Evolutionary conservation across 2,113 vertebrate genomes (phyloP), one percentile per base, ranked within the genome.

Genomic region (Ammospiza caudacuta): DNA sequence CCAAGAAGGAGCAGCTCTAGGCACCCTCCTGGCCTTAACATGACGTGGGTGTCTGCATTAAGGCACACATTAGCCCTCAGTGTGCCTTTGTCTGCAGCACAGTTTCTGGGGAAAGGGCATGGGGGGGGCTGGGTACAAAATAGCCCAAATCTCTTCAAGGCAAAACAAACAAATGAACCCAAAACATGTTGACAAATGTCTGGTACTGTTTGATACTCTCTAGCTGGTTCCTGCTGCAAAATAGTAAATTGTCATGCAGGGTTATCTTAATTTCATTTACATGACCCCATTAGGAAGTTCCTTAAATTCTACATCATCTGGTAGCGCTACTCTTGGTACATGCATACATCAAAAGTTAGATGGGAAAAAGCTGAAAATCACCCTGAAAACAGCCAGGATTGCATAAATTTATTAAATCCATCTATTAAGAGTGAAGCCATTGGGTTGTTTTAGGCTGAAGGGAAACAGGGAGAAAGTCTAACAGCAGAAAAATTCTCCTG

Each of bases 51-150:
- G 24, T 24, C 35, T 55, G n/a, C 27, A 8, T 35, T 35, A 35
- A 35, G 35, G 35, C 35, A 35, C 35, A 35, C 35, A 35, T 24
- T 15, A 58, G 7, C 22, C 24, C 3, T 2, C n/a, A 41, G 62
- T 0, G 3, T 52, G 59, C 14, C 35, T 54, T 89, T 12, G 39
- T 20, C 5, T 15, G 59, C 31, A 7, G 27, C 4, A 52, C 6
- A 25, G 35, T 44, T 75, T 63, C 35, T 12, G 22, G 1, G 25
- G 4, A 13, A 5, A 25, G 2, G 9, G 4, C 1, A 2, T 2
- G 5, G 51, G 27, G 14, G 14, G 51, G 16, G 6, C 21, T 72
- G 35, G 10, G 31, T 54, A 35, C 25, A 49, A 12, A 79, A 39
- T 2, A 59, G 9, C 9, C 55, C 70, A 90, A 81, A 80, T 59